Base-by-base conservation (phyloP, 1,140 invertebrate species). In the Hyles vespertilio region DNA sequence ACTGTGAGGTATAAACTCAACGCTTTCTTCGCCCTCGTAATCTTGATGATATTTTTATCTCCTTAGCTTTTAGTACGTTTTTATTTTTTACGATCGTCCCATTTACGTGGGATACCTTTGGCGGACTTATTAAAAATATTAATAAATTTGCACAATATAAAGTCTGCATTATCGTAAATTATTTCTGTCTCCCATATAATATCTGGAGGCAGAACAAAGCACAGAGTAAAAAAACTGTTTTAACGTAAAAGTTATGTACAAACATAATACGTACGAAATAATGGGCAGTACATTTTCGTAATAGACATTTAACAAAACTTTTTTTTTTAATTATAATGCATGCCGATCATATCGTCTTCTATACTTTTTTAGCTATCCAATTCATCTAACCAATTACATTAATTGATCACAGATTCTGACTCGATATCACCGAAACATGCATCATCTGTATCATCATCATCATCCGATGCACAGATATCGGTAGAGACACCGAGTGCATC, bases 401-500 rank as follows among this genome's bases (percentile, higher is more conserved):
- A 40, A 5, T 22, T 22, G 22, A 40, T 40, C 36, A 46, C 77
- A 80, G 83, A 85, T 50, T 64, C 81, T 56, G 80, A 85, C 51
- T 61, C 59, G 32, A 66, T 70, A 67, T 68, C 71, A 69, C 51
- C 71, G 65, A 79, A 84, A 67, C 73, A 79, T 82, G 74, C 69
- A 72, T 70, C 75, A 60, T 67, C 69, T 59, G 58, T 66, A 61
- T 70, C 74, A 67, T 71, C 65, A 55, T 69, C 71, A 55, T 72
- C 72, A 58, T 77, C 79, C 32, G 76, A 75, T 56, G 63, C 77
- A 44, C 74, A 82, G 50, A 65, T 86, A 57, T 74, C 79, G 51
- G 69, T 88, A 64, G 65, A 84, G 72, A 83, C 83, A 65, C 81
- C 81, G 57, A 74, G 55, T 59, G 78, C 76, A 53, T 81, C 83